Conservation (phyloP, 2,888 invertebrate genomes). For the Himalopsyche kuldschensis region DNA sequence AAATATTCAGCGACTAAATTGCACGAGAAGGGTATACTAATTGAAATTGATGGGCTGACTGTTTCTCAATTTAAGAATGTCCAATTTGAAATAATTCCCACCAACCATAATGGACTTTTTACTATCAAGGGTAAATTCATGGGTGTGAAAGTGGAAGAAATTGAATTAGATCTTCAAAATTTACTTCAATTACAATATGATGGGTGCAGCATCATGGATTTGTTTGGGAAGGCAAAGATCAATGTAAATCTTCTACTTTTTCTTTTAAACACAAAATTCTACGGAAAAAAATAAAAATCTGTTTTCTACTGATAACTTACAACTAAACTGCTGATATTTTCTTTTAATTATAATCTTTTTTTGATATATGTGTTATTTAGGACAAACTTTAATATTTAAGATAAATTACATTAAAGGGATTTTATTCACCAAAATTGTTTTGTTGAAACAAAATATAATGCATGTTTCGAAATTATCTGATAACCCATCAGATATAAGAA, state of each 20-base stretch:
- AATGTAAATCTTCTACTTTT: constrained; percentile 76
- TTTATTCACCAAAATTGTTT: too few species aligned
- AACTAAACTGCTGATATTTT: not conserved
- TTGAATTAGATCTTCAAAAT: constrained; percentile 72
- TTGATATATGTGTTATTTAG: not conserved
- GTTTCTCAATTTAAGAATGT: constrained; percentile 73
- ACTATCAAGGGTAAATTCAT: constrained; percentile 73
- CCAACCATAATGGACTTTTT: constrained; percentile 68
- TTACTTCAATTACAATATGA: constrained; percentile 76
- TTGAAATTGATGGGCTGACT: constrained; percentile 70
- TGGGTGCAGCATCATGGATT: constrained; percentile 73
- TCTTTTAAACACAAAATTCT: constrained; percentile 76
- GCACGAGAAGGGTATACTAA: constrained; percentile 70
- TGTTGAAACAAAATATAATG: too few species aligned
- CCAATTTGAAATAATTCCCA: constrained; percentile 72
- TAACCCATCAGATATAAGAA: not conserved
- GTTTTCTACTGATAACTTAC: not conserved
- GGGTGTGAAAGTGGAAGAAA: constrained; percentile 75
- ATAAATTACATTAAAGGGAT: not conserved
- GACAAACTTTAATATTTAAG: not conserved
- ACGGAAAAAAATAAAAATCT: constrained; percentile 54
- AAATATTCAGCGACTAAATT: constrained; percentile 72
- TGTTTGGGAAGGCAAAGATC: constrained; percentile 78
- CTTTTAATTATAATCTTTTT: not conserved
- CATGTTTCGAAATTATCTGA: not conserved